Percentiles rank a stretch among this genome's conserved stretches.
phyloP scores from a whole-genome alignment of 2,113 vertebrate species.

The Setophaga coronata region DNA sequence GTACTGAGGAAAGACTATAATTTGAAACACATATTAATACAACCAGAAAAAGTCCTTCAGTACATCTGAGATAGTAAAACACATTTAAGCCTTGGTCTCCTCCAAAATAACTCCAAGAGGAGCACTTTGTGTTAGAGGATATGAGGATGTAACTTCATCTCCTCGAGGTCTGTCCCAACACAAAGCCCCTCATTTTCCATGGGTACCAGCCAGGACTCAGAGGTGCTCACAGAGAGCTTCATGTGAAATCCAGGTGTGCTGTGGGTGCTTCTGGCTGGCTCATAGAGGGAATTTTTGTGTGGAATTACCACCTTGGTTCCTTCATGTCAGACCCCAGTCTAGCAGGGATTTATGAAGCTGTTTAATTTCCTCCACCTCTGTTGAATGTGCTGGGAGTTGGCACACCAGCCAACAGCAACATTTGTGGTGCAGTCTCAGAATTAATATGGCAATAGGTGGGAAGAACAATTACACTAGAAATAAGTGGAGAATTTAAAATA shows the following conservation, averaged over 20 bases:
- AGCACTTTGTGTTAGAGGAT: background rate
- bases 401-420: background rate
- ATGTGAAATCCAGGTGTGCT: background rate
- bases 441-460: background rate
- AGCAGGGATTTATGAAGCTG: background rate
- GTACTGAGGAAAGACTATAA: background rate
- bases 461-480: background rate
- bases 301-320: background rate
- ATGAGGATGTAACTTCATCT: background rate
- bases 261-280: background rate
- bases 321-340: background rate
- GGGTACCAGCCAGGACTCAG: background rate
- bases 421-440: background rate
- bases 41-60: background rate
- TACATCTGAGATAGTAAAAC: background rate
- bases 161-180: background rate
- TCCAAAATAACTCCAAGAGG: background rate
- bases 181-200: background rate
- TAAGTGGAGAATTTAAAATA: background rate
- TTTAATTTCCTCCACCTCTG: background rate
- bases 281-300: accelerated
- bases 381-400: background rate
- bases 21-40: background rate
- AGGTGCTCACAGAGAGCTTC: background rate
- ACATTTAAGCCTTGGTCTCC: background rate